Percentiles rank a stretch among this genome's conserved stretches.
These are phyloP conservation scores for Erinaceus europaeus DNA, from an alignment of 2,113 vertebrate genomes.

Conservation along the genomic window DNA sequence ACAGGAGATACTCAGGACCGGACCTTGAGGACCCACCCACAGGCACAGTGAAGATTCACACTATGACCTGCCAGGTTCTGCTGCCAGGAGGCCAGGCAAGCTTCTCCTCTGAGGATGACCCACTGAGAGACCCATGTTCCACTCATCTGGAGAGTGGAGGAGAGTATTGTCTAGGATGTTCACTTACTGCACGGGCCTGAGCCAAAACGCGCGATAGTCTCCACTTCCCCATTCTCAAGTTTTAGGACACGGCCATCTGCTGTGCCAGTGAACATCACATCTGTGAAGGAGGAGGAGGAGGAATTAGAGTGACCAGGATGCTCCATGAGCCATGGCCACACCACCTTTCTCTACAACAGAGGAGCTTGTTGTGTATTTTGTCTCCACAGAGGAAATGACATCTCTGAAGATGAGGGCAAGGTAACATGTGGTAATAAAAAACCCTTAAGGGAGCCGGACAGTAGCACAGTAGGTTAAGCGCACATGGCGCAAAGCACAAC, in stretches of 20 bases:
- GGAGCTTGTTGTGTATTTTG: background rate
- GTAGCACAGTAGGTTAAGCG: too few species aligned
- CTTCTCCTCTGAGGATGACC: background rate
- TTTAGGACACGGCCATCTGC: constrained; percentile 94
- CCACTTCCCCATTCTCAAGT: constrained; percentile 88
- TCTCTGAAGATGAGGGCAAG: background rate
- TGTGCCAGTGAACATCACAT: constrained; percentile 93
- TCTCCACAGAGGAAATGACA: background rate
- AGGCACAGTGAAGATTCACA: too few species aligned
- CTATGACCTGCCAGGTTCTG: too few species aligned
- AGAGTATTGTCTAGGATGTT: background rate
- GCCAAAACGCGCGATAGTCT: constrained; percentile 89
- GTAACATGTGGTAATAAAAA: background rate
- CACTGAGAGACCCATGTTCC: too few species aligned
- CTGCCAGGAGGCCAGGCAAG: background rate
- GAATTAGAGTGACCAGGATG: background rate
- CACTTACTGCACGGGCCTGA: constrained; percentile 91
- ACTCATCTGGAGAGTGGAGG: background rate
- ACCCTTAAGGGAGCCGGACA: too few species aligned
- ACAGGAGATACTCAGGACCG: too few species aligned
- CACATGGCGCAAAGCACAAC: too few species aligned
- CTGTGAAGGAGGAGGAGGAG: constrained; percentile 79
- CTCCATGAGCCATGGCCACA: background rate
- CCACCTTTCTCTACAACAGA: background rate
- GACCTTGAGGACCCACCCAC: too few species aligned